Conservation (phyloP, 2,113 vertebrate genomes). For the Oxyruncus cristatus region DNA sequence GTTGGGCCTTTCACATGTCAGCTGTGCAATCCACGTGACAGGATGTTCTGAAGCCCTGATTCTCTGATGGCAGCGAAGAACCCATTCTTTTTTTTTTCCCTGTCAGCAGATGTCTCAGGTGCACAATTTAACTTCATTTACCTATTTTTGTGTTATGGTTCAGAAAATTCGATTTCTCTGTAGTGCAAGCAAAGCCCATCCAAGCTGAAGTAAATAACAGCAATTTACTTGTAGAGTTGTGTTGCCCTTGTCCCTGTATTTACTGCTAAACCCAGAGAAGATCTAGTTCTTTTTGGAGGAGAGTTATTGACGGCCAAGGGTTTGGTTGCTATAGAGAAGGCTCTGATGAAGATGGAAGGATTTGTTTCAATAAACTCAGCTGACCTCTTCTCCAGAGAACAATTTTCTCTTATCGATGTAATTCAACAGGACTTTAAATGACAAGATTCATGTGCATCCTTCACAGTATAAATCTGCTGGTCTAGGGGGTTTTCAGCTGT, state of each 20-base stretch:
- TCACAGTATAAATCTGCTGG: not conserved
- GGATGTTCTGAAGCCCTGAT: not conserved
- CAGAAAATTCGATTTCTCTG: not conserved
- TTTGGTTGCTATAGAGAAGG: conserved; percentile 20
- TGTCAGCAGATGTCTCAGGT: not conserved
- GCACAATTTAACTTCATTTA: conserved; percentile 29
- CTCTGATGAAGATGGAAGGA: conserved; percentile 49
- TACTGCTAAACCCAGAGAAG: not conserved
- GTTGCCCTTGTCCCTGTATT: not conserved
- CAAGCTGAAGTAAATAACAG: not conserved
- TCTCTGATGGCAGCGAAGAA: not conserved
- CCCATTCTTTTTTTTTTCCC: not conserved
- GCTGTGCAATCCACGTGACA: not conserved
- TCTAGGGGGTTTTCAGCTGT: not conserved
- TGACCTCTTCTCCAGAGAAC: conserved; percentile 47
- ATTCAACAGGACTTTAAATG: conserved; percentile 25
- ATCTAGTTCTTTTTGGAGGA: not conserved
- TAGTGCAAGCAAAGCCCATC: not conserved
- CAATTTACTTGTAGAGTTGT: conserved; percentile 21
- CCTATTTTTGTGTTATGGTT: not conserved
- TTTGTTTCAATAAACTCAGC: conserved; percentile 43
- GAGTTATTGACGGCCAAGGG: not conserved
- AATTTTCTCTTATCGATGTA: conserved; percentile 31
- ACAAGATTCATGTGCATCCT: conserved; percentile 42
- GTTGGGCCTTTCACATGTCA: not conserved